Percentiles rank a stretch among this genome's conserved stretches.
These are phyloP conservation scores for Phragmatobia fuliginosa DNA, from an alignment of 2,888 invertebrate genomes.

Conservation along the genomic window DNA sequence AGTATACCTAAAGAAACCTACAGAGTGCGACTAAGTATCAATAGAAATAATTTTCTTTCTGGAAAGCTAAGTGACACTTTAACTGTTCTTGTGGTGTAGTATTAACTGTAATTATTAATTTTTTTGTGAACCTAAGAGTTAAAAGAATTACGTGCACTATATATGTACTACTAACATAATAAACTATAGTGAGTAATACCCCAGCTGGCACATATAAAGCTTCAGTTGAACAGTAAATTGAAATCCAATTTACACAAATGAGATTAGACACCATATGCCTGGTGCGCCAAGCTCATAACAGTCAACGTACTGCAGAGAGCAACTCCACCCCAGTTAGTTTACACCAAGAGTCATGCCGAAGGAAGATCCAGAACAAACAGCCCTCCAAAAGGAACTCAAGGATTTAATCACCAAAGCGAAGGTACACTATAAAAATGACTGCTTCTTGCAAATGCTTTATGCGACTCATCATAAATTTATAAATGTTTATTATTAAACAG, in stretches of 20 bases:
- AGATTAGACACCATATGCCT: constrained; percentile 63
- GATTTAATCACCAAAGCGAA: constrained; percentile 92
- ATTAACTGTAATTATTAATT: too few relatives aligned
- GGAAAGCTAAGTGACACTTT: too few relatives aligned
- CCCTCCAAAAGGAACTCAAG: constrained; percentile 93
- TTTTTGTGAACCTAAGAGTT: neutral
- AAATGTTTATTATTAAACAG: constrained; percentile 71
- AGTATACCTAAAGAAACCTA: neutral
- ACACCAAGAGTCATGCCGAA: constrained; percentile 88
- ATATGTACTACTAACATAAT: constrained; percentile 13
- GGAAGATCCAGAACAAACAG: constrained; percentile 93
- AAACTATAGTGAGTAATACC: constrained; percentile 45
- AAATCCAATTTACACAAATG: constrained; percentile 78
- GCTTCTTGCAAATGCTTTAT: neutral
- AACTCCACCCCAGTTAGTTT: constrained; percentile 31
- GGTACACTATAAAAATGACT: constrained; percentile 77
- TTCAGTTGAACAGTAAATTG: constrained; percentile 66
- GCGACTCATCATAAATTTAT: neutral
- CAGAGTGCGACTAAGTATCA: neutral
- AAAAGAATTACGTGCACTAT: neutral
- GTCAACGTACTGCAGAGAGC: constrained; percentile 31
- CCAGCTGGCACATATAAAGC: constrained; percentile 70
- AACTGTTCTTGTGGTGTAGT: too few relatives aligned
- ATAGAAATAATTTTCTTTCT: neutral
- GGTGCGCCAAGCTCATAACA: constrained; percentile 51